Conservation (phyloP, 2,797 vertebrate species). For the Zenarchopterus dispar region DNA sequence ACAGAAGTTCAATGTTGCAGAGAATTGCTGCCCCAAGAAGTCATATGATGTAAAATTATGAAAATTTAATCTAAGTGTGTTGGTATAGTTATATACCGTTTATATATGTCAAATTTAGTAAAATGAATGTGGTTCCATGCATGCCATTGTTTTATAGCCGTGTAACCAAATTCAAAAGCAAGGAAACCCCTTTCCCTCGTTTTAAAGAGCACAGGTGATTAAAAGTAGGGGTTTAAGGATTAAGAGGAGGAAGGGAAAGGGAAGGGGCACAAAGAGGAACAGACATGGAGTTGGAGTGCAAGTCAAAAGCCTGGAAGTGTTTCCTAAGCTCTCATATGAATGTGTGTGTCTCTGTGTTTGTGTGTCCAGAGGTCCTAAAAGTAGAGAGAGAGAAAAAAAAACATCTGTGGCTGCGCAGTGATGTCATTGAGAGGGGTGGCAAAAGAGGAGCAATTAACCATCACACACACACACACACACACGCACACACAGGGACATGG, state of each 20-base stretch:
- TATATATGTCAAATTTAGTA: too few species aligned
- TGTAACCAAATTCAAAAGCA: background rate
- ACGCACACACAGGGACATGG: conserved; percentile 40
- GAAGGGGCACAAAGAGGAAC: conserved; percentile 35
- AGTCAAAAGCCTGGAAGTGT: conserved; percentile 63
- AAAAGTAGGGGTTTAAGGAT: conserved; percentile 7
- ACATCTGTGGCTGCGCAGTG: conserved; percentile 91
- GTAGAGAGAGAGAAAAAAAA: conserved; percentile 82
- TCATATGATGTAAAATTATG: too few species aligned
- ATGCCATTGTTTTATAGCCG: too few species aligned
- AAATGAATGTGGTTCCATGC: too few species aligned
- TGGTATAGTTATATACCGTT: too few species aligned
- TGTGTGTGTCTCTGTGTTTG: conserved; percentile 16
- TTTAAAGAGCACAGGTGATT: background rate
- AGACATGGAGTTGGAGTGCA: conserved; percentile 27
- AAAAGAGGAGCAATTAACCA: conserved; percentile 83
- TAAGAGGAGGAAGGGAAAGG: conserved; percentile 36
- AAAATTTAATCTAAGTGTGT: too few species aligned
- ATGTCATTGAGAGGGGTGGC: conserved; percentile 87
- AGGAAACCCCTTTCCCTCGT: background rate
- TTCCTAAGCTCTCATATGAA: conserved; percentile 39
- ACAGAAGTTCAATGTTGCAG: background rate
- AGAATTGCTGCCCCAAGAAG: too few species aligned
- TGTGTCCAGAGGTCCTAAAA: conserved; percentile 72
- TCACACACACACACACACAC: conserved; percentile 37